phyloP scores from a whole-genome alignment of 53 echinoderm and acorn worm species.

The Apostichopus leukothele region DNA sequence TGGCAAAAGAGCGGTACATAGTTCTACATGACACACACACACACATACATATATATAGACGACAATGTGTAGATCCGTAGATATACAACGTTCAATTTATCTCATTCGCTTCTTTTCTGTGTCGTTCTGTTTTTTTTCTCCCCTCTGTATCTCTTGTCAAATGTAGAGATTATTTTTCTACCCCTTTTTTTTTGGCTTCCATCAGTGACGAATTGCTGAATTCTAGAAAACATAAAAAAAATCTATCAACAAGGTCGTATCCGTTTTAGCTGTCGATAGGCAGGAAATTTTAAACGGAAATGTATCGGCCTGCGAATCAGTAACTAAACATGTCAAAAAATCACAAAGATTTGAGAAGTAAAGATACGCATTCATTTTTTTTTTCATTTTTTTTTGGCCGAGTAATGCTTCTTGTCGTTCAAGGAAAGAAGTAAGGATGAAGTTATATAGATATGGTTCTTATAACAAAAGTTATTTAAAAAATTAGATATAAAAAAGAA shows the following conservation, averaged over 20 bases:
- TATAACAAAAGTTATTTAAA: too few species aligned
- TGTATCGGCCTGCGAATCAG: slow-evolving; percentile 14
- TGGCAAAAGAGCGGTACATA: background rate
- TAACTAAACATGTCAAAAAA: slow-evolving; percentile 16
- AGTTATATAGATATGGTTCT: too few species aligned
- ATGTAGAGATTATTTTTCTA: slow-evolving; percentile 9
- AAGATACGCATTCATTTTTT: too few species aligned
- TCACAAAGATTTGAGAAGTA: too few species aligned
- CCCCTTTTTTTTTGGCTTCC: background rate
- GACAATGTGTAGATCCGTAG: too few species aligned
- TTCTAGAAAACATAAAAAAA: slow-evolving; percentile 24
- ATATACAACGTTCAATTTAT: background rate
- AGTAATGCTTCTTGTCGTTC: too few species aligned
- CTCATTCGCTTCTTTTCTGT: slow-evolving; percentile 23
- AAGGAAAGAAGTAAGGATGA: too few species aligned
- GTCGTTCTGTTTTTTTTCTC: background rate
- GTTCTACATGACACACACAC: background rate
- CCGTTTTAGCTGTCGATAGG: slow-evolving; percentile 28
- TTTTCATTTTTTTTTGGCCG: too few species aligned
- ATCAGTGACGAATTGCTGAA: background rate
- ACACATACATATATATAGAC: background rate
- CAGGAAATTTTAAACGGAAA: slow-evolving; percentile 52
- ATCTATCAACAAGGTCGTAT: slow-evolving; percentile 7
- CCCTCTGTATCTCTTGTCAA: background rate
- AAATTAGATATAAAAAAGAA: too few species aligned